phyloP scores from a whole-genome alignment of 2,113 vertebrate genomes.

The Aythya baeri region DNA sequence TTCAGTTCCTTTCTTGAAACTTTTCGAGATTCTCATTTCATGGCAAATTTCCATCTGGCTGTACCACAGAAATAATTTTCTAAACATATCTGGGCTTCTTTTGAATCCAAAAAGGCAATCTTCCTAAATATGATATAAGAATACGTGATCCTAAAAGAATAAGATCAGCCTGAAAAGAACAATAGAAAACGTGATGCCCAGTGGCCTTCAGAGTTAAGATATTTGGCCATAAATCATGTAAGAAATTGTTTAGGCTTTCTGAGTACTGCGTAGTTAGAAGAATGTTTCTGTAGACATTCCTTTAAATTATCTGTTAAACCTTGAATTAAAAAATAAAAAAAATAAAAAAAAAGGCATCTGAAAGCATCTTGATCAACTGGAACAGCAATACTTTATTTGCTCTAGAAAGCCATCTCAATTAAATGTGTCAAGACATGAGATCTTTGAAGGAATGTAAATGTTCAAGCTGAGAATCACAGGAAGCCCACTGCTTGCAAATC shows the following conservation, averaged over 20 bases:
- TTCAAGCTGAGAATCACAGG: background rate
- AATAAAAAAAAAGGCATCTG: background rate
- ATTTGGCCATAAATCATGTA: background rate
- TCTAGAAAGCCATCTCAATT: background rate
- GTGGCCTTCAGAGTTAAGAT: background rate
- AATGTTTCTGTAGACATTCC: background rate
- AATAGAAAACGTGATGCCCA: background rate
- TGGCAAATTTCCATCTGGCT: background rate
- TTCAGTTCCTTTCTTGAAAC: background rate
- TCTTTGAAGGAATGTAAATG: background rate
- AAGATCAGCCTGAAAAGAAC: background rate
- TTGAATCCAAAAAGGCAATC: background rate
- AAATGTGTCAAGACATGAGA: background rate
- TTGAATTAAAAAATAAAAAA: background rate
- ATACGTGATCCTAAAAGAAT: accelerated
- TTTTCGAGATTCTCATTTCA: background rate
- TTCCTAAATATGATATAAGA: background rate
- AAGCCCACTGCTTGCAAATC: background rate
- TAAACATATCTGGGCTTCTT: background rate
- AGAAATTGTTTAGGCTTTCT: background rate
- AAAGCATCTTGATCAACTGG: background rate
- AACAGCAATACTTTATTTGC: background rate
- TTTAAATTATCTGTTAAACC: background rate
- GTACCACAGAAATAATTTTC: background rate
- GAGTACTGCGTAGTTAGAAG: background rate